These are phyloP conservation scores for Erythrocercus mccallii DNA, from an alignment of 2,113 vertebrate species.

Conservation along the genomic window DNA sequence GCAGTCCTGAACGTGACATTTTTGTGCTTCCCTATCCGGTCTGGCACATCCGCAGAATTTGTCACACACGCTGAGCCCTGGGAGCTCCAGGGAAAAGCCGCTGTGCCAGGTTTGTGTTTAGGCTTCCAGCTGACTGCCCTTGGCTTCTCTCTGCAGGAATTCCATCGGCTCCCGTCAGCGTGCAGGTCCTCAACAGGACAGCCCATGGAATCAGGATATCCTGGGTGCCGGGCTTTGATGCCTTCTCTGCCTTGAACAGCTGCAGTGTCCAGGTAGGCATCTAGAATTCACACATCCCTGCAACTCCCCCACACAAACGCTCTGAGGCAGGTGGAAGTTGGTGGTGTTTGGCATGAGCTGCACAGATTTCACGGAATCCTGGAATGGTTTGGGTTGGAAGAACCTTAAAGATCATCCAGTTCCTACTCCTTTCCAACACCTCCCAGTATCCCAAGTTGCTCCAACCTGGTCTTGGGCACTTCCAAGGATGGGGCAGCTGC, in stretches of 20 bases:
- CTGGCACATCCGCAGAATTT: rapidly evolving
- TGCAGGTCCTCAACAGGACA: conserved; percentile 70
- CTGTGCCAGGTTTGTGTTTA: rapidly evolving
- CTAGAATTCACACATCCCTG: background rate
- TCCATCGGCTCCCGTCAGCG: conserved; percentile 51
- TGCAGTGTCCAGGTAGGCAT: conserved; percentile 83
- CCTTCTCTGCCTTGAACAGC: conserved; percentile 79
- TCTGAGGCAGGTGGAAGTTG: background rate
- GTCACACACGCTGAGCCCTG: rapidly evolving
- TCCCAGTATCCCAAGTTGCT: background rate
- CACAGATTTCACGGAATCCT: background rate
- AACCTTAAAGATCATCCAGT: background rate
- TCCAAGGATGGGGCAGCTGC: background rate
- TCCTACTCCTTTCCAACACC: background rate
- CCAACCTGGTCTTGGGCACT: background rate
- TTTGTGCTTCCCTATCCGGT: background rate
- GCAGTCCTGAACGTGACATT: background rate
- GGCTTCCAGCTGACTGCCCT: background rate
- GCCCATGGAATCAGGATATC: conserved; percentile 75
- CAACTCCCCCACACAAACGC: rapidly evolving
- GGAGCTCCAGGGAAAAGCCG: background rate
- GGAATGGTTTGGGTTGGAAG: background rate
- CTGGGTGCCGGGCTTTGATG: conserved; percentile 89
- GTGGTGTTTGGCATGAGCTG: background rate
- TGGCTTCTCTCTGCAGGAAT: conserved; percentile 52